Evolutionary conservation across 1,140 invertebrate genomes (phyloP), one percentile per base, ranked within the genome.

Genomic region (Eriosoma lanigerum): DNA sequence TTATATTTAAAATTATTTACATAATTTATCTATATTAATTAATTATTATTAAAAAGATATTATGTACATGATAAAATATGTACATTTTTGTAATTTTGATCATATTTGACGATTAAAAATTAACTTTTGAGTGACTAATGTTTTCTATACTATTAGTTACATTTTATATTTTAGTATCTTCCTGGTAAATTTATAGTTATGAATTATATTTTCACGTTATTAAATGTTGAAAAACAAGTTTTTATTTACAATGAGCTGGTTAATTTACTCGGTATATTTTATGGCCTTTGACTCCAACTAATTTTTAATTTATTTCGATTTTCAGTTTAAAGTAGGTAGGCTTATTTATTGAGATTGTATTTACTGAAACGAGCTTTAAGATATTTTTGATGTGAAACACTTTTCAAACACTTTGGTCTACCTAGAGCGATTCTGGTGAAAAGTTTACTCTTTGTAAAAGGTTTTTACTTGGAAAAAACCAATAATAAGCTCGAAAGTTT

Each of bases 361-460:
- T 75, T 75, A 54, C 29, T 58, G 9, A 17, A 75, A 75, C 26
- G 12, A 44, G 29, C 52, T 19, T 58, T 12, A 19, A 32, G 48
- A n/a, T 56, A 58, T 44, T 75, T 38, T 58, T 12, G 13, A 75
- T 38, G 26, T n/a, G 26, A 29, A 32, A 72, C 24, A 52, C n/a
- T 72, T 72, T 72, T 26, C 48, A 26, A 52, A 44, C 24, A 32
- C 50, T 72, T 72, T 50, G 50, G 68, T 72, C 26, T 75, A 56
- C 29, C 21, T 38, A 32, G 32, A 54, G 29, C 13, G 13, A 44
- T 58, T 15, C 26, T 38, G 29, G 21, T 19, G 21, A 38, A 75
- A 56, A 75, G 72, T 75, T 32, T 54, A 72, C n/a, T 38, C 5
- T 75, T 58, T 56, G n/a, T 75, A 75, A 75, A 54, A 56, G 52